Evolutionary conservation across 2,797 vertebrate genomes (phyloP).

Genomic region (Sebastes hubbsi): DNA sequence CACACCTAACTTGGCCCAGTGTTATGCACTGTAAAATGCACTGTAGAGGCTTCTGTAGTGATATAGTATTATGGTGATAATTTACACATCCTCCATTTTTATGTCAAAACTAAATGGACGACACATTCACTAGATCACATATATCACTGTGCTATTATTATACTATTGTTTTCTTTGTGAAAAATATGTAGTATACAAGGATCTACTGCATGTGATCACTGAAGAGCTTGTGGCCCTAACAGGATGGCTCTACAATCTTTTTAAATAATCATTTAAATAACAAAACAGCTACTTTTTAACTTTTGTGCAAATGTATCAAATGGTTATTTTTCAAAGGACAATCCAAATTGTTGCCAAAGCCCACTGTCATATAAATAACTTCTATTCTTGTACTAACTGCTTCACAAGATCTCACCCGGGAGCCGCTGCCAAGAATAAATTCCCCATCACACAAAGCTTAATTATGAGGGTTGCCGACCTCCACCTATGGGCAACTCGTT

Average conservation of each 20-base stretch:
- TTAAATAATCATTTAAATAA: not conserved
- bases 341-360: not conserved
- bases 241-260: not conserved
- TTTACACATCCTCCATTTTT: not conserved
- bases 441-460: conserved; percentile 56
- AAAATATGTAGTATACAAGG: not conserved
- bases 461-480: conserved; percentile 61
- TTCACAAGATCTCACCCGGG: conserved; percentile 6
- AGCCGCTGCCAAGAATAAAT: conserved; percentile 53
- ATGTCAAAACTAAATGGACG: not conserved
- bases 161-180: not conserved
- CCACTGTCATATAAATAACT: not conserved
- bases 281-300: conserved; percentile 9
- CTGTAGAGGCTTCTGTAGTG: not conserved
- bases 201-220: not conserved
- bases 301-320: not conserved
- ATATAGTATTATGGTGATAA: not conserved
- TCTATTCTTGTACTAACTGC: conserved; percentile 4
- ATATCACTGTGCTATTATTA: not conserved
- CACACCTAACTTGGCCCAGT: conserved; percentile 3
- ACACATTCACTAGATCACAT: not conserved
- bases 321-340: conserved; percentile 5
- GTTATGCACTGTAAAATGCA: not conserved
- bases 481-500: conserved; percentile 55
- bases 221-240: not conserved